phyloP scores from a whole-genome alignment of 2,113 vertebrate species.

The Eudyptes chrysolophus region DNA sequence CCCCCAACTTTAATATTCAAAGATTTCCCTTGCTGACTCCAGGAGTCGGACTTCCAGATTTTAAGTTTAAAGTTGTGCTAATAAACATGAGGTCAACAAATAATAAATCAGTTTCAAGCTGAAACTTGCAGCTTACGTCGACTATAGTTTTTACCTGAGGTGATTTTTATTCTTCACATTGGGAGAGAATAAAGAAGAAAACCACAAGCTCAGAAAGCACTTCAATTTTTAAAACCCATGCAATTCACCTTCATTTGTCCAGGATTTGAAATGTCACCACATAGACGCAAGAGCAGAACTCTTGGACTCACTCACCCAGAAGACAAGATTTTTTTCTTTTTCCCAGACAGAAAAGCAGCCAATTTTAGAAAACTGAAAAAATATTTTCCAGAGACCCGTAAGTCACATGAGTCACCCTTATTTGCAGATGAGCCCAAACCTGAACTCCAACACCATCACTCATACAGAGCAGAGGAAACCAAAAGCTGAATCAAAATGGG shows the following conservation, averaged over 20 bases:
- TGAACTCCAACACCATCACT: neutral
- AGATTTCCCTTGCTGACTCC: neutral
- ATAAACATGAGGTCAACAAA: neutral
- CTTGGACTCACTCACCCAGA: neutral
- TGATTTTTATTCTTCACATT: neutral
- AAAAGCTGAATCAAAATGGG: neutral
- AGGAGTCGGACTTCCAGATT: neutral
- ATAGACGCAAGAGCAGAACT: neutral
- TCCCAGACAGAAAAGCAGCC: constrained; percentile 1
- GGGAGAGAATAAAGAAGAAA: neutral
- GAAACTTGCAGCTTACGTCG: neutral
- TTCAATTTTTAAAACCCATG: neutral
- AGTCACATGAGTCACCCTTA: constrained; percentile 25
- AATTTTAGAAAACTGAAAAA: neutral
- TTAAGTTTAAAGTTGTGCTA: neutral
- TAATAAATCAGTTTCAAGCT: neutral
- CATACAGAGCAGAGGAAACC: neutral
- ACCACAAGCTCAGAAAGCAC: neutral
- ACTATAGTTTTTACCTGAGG: neutral
- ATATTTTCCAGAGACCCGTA: neutral
- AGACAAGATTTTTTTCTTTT: neutral
- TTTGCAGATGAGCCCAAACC: neutral
- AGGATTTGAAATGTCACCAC: neutral
- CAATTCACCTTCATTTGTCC: neutral
- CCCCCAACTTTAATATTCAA: neutral